phyloP scores from a whole-genome alignment of 1,140 invertebrate genomes.

The Lordiphosa mommai region DNA sequence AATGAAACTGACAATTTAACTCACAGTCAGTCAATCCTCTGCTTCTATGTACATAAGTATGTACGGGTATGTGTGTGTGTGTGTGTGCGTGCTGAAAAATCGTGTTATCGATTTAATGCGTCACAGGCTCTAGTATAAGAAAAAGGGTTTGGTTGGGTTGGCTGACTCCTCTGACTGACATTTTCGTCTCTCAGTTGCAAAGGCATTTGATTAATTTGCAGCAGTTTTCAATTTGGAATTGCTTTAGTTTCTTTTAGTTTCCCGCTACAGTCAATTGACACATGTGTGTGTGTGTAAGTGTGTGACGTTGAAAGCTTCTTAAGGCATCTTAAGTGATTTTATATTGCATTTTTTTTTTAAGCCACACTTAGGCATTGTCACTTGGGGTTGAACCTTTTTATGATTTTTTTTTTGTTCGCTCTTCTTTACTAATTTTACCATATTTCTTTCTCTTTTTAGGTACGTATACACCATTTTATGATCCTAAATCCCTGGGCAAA shows the following conservation, averaged over 20 bases:
- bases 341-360: constrained; percentile 50
- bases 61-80: constrained; percentile 2
- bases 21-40: constrained; percentile 48
- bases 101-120: constrained; percentile 77
- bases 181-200: constrained; percentile 37
- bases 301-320: constrained; percentile 45
- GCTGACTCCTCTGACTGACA: constrained; percentile 53
- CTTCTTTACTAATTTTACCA: constrained; percentile 37
- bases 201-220: constrained; percentile 75
- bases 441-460: constrained; percentile 40
- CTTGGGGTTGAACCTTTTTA: constrained; percentile 14
- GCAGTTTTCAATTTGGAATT: constrained; percentile 76
- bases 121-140: constrained; percentile 24
- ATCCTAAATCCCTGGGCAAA: constrained; percentile 10
- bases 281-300: constrained; percentile 13
- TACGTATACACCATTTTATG: constrained; percentile 56
- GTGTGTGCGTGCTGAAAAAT: constrained; percentile 71
- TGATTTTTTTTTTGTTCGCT: background rate
- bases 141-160: constrained; percentile 17
- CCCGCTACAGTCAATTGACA: constrained; percentile 19
- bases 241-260: constrained; percentile 57
- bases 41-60: no score
- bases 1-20: constrained; percentile 78
- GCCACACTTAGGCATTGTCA: constrained; percentile 45
- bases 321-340: constrained; percentile 48